Base-by-base conservation (phyloP, 2,888 invertebrate species). In the Dascillus cervinus region DNA sequence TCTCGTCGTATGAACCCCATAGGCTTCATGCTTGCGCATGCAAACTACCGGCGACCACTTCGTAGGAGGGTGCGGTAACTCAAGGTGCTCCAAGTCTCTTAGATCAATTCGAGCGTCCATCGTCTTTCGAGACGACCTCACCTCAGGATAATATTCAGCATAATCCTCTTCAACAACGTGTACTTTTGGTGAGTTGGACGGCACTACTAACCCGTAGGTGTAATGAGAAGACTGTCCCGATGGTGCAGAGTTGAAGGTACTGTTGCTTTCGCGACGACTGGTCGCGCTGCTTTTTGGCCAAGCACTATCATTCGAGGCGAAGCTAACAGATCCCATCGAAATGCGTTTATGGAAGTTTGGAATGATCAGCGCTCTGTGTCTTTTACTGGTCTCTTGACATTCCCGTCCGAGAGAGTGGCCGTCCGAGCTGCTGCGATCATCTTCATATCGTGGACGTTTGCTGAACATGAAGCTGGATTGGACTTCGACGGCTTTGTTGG, bases 381-480 rank as follows among this genome's bases (percentile, higher is more conserved):
- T 17, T 17, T 17, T 17, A 8, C 17, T 17, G 17, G 8, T 17
- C 17, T 8, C 8, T 4, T 17, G 5, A 17, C 4, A 6, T 17
- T 17, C 8, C 8, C 17, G 4, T 6, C 8, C 17, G 4, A 8
- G 17, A 6, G 8, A 6, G 4, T 17, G 5, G 8, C 4, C 8
- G 4, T 17, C 17, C 8, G 17, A 17, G 17, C 17, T 17, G 17
- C 17, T 17, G 17, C 8, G 8, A 17, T 17, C 8, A 4, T 17
- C 8, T 17, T 6, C 8, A 6, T 4, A 6, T 17, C 5, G 17
- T 8, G 4, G 17, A 8, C 5, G 17, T 17, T 17, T 8, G 4
- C 8, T 10, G 3, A 10, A 4, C 9, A 21, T n/a, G 2, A 32
- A 27, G 10, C 32, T 32, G 12, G 14, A 8, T 9, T 32, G 32